Evolutionary conservation across 2,113 vertebrate species (phyloP).

Genomic region (Macquaria australasica): DNA sequence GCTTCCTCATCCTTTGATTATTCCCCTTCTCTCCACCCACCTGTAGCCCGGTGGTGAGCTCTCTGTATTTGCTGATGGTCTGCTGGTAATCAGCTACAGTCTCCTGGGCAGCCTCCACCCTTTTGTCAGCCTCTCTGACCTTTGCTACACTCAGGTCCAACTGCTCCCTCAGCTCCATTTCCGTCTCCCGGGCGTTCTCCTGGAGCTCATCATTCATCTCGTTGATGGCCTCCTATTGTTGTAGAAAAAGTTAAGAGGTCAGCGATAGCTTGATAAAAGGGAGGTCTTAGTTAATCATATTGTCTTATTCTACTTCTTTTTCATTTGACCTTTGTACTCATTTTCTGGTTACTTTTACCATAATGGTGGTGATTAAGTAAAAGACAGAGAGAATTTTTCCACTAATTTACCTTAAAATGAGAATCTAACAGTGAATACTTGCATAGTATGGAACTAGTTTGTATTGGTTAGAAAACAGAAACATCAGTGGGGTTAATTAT

Average conservation of each 20-base stretch:
- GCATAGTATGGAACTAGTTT: background rate
- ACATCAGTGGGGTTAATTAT: background rate
- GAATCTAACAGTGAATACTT: background rate
- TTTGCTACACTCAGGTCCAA: constrained; percentile 89
- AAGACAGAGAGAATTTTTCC: background rate
- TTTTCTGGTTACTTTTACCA: background rate
- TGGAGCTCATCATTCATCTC: constrained; percentile 99
- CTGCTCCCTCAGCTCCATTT: constrained; percentile 97
- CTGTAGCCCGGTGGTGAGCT: constrained; percentile 93
- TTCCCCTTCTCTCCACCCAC: constrained; percentile 68
- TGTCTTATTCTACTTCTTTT: background rate
- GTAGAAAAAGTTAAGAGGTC: background rate
- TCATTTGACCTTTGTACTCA: background rate
- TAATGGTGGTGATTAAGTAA: background rate
- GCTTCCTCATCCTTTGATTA: background rate
- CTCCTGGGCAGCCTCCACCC: constrained; percentile 95
- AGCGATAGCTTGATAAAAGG: background rate
- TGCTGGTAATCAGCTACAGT: constrained; percentile 96
- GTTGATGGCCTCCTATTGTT: constrained; percentile 94
- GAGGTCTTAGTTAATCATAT: no score
- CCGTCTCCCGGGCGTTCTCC: constrained; percentile 95
- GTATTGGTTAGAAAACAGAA: background rate
- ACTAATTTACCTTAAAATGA: background rate
- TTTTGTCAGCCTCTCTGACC: constrained; percentile 92
- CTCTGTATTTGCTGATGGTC: constrained; percentile 96